Percentiles rank a stretch among this genome's conserved stretches.
phyloP scores from a whole-genome alignment of 2,797 vertebrate genomes.

The Melanotaenia parkinsoni region DNA sequence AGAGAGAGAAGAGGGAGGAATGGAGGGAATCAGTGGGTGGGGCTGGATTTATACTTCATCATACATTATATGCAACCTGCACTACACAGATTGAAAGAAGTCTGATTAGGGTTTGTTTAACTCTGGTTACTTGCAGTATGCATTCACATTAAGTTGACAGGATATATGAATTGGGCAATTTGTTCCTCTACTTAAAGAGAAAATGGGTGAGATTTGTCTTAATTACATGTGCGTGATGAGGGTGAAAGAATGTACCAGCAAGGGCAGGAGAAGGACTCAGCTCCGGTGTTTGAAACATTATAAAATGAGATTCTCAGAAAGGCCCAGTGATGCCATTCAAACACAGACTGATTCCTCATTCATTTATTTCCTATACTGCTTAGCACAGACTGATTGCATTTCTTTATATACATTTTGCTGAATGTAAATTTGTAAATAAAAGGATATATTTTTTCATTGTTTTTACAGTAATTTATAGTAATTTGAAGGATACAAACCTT shows the following conservation, averaged over 20 bases:
- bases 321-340: not conserved
- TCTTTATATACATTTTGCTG: not conserved
- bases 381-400: not conserved
- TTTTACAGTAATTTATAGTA: not conserved
- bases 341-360: not conserved
- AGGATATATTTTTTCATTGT: not conserved
- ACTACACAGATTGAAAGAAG: constrained; percentile 21
- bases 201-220: constrained; percentile 15
- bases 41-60: constrained; percentile 30
- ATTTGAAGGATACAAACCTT: not conserved
- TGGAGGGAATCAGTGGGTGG: constrained; percentile 3
- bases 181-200: constrained; percentile 8
- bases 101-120: constrained; percentile 8
- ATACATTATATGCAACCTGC: not conserved
- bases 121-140: constrained; percentile 5
- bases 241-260: not conserved
- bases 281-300: constrained; percentile 14
- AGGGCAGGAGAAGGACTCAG: constrained; percentile 9
- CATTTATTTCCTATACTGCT: no score
- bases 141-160: constrained; percentile 2
- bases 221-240: constrained; percentile 15
- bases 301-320: constrained; percentile 20
- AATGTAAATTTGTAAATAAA: not conserved
- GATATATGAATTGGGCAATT: constrained; percentile 10
- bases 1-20: not conserved